These are phyloP conservation scores for Gobiocypris rarus DNA, from an alignment of 2,113 vertebrate genomes.

Conservation along the genomic window DNA sequence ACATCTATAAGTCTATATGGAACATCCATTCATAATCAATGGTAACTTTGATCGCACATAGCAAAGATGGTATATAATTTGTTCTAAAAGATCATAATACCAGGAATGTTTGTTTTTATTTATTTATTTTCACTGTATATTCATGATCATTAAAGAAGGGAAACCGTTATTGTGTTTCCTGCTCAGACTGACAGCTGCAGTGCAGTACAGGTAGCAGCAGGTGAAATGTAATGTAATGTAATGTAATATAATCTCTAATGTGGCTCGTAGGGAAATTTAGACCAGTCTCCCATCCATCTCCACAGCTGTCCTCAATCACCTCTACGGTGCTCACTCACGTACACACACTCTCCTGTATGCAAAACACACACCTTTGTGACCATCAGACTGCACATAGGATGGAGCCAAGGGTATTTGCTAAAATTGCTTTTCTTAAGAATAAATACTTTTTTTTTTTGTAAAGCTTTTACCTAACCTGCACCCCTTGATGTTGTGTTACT, in stretches of 20 bases:
- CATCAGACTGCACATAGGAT: constrained; percentile 52
- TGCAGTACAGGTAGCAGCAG: constrained; percentile 32
- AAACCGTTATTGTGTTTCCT: constrained; percentile 11
- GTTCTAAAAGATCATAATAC: neutral
- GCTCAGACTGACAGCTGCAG: constrained; percentile 40
- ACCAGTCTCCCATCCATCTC: constrained; percentile 33
- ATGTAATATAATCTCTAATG: constrained; percentile 48
- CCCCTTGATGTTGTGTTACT: constrained; percentile 62
- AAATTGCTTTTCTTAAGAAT: constrained; percentile 74
- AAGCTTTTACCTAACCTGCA: constrained; percentile 55
- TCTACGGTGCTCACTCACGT: constrained; percentile 40
- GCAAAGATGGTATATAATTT: neutral
- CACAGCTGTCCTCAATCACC: constrained; percentile 59
- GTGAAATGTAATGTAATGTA: constrained; percentile 53
- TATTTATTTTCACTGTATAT: neutral
- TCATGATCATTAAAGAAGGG: neutral
- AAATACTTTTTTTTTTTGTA: constrained; percentile 61
- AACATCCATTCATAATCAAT: neutral
- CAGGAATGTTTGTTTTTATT: neutral
- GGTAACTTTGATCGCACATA: too few species aligned
- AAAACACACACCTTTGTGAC: constrained; percentile 62
- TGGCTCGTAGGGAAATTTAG: constrained; percentile 31
- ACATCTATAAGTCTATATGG: neutral
- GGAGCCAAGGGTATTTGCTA: constrained; percentile 70
- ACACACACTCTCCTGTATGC: constrained; percentile 55